A percentile compares a stretch with the other conserved stretches of the same genome.
phyloP scores from a whole-genome alignment of 2,888 invertebrate genomes.

The Leucophora obtusa region DNA sequence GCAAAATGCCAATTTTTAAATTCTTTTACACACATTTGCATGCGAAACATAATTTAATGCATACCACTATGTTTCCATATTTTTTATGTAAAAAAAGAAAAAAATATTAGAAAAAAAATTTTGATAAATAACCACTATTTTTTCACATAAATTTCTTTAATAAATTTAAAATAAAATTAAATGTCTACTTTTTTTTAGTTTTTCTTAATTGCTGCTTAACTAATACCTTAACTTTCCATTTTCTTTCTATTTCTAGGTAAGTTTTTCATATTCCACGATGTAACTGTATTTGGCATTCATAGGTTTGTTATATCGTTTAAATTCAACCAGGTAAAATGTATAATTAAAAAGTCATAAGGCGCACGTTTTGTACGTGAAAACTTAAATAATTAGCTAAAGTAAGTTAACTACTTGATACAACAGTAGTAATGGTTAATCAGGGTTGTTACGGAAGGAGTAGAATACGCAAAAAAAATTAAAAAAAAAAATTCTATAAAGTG shows the following conservation, averaged over 20 bases:
- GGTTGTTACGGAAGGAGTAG: neutral
- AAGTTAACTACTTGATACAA: slow-evolving; percentile 56
- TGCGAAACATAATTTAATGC: slow-evolving; percentile 1
- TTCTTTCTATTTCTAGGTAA: slow-evolving; percentile 55
- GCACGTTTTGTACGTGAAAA: slow-evolving; percentile 64
- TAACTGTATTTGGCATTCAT: neutral
- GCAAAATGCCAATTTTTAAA: slow-evolving; percentile 12
- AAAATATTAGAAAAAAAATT: no score
- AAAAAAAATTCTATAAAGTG: neutral
- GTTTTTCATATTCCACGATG: slow-evolving; percentile 17
- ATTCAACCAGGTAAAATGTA: slow-evolving; percentile 48
- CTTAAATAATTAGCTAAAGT: slow-evolving; percentile 65
- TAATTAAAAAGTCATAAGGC: slow-evolving; percentile 65
- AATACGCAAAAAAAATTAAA: neutral
- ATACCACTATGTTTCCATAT: no score
- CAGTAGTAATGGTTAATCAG: slow-evolving; percentile 27
- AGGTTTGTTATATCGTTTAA: slow-evolving; percentile 53
- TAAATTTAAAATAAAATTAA: neutral
- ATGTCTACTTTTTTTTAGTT: neutral
- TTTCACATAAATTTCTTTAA: neutral
- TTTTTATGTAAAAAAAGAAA: no score
- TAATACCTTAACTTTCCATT: slow-evolving; percentile 38
- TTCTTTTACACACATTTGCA: slow-evolving; percentile 14
- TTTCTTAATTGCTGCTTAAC: slow-evolving; percentile 15
- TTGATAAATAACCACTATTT: no score